Evolutionary conservation across 2,113 vertebrate genomes (phyloP).

Genomic region (Choloepus hoffmanni): DNA sequence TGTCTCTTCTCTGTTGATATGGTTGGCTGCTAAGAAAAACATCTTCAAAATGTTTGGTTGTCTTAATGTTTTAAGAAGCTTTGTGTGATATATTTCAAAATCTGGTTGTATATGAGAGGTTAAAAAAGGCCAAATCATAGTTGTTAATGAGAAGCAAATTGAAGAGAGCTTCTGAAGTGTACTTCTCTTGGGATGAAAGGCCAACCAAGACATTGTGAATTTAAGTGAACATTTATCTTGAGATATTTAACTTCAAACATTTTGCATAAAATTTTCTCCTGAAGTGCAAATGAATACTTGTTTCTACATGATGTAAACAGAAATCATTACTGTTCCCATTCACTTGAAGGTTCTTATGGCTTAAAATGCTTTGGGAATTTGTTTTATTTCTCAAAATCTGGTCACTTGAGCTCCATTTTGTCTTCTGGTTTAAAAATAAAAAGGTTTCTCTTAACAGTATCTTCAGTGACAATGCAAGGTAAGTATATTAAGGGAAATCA

Average conservation of each 20-base stretch:
- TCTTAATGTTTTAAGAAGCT: conserved; percentile 52
- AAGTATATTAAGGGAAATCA: conserved; percentile 87
- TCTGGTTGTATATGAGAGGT: background rate
- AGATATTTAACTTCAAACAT: conserved; percentile 64
- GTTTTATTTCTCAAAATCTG: conserved; percentile 80
- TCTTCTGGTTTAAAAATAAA: conserved; percentile 79
- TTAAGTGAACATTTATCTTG: conserved; percentile 55
- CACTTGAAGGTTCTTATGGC: conserved; percentile 85
- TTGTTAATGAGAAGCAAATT: conserved; percentile 56
- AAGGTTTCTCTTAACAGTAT: conserved; percentile 82
- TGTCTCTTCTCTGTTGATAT: background rate
- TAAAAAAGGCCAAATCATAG: conserved; percentile 54
- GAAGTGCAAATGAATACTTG: conserved; percentile 64
- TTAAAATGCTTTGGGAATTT: conserved; percentile 89
- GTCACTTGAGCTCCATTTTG: conserved; percentile 84
- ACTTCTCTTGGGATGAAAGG: conserved; percentile 48
- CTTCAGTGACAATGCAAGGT: conserved; percentile 88
- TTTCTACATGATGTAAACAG: conserved; percentile 66
- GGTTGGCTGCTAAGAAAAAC: conserved; percentile 26
- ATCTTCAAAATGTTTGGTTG: conserved; percentile 1
- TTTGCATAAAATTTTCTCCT: conserved; percentile 67
- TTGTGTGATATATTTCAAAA: conserved; percentile 42
- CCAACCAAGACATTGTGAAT: conserved; percentile 41
- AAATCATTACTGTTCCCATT: conserved; percentile 71
- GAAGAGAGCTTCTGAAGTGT: conserved; percentile 48